phyloP scores from a whole-genome alignment of 2,113 vertebrate genomes.

The Urocynchramus pylzowi region DNA sequence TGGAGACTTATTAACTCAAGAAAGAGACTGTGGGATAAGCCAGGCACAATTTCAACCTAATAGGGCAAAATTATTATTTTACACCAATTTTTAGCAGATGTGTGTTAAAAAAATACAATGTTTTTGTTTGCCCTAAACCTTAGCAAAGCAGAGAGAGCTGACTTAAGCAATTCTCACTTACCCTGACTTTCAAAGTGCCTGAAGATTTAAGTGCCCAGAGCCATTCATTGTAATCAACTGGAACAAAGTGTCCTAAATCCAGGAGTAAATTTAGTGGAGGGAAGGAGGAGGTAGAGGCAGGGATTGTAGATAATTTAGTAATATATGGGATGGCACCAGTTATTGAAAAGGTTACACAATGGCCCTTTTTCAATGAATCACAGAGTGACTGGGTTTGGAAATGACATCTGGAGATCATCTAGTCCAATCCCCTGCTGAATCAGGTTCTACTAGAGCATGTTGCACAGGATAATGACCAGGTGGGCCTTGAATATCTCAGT shows the following conservation, averaged over 20 bases:
- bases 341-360: neutral
- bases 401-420: neutral
- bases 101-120: neutral
- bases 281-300: neutral
- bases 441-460: neutral
- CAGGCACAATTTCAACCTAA: neutral
- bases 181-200: accelerated
- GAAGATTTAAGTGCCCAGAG: neutral
- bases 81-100: neutral
- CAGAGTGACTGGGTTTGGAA: neutral
- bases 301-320: neutral
- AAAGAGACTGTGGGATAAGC: neutral
- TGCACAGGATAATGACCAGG: neutral
- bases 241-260: neutral
- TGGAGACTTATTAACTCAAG: neutral
- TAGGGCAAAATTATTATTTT: neutral
- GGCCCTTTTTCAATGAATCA: neutral
- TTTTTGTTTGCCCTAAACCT: neutral
- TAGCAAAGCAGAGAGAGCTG: neutral
- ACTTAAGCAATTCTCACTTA: neutral
- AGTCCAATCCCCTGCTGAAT: neutral
- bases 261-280: neutral
- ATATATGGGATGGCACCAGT: neutral
- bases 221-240: neutral
- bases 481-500: neutral